Conservation (phyloP, 30 jellyfish, hydroid and myxozoan genomes). For the Aurelia aurita complex sp. Pacific region DNA sequence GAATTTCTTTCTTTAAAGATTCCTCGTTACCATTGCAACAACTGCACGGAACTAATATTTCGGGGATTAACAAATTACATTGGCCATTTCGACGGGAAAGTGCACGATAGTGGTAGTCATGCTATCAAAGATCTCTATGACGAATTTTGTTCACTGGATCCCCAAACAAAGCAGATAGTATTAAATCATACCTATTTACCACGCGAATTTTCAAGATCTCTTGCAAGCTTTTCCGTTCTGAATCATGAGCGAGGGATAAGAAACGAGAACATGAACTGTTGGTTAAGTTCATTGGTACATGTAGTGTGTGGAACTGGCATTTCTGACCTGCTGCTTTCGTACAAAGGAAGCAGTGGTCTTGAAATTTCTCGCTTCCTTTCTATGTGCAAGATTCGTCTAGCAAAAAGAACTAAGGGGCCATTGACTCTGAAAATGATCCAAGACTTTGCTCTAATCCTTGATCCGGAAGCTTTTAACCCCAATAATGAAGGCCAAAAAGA, state of each 20-base stretch:
- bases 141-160: neutral
- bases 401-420: neutral
- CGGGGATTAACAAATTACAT: too few species aligned
- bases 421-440: neutral
- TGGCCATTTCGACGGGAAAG: neutral
- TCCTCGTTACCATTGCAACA: too few species aligned
- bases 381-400: neutral
- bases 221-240: neutral
- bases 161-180: neutral
- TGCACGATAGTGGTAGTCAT: neutral
- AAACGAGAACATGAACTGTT: constrained; percentile 1
- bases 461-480: constrained; percentile 2
- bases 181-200: neutral
- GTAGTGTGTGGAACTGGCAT: constrained; percentile 28
- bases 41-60: too few species aligned
- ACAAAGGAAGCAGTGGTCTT: neutral
- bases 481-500: neutral
- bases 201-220: neutral
- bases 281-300: constrained; percentile 9
- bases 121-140: neutral
- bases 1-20: too few species aligned
- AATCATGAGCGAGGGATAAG: neutral
- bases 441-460: neutral
- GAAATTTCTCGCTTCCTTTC: neutral
- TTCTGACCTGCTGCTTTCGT: neutral